Conservation (phyloP, 2,797 vertebrate genomes). For the Menidia menidia region DNA sequence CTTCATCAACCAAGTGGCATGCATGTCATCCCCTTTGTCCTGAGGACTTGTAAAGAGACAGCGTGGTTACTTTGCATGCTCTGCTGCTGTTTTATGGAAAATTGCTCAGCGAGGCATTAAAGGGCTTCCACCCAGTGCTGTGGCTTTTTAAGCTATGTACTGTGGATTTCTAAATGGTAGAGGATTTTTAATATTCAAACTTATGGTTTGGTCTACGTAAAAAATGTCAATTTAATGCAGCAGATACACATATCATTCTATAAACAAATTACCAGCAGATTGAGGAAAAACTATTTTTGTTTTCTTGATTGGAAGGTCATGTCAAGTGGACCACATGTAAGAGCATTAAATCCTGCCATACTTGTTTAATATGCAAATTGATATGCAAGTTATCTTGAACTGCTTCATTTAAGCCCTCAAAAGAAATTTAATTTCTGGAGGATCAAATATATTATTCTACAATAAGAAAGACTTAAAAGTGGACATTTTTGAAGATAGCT, state of each 20-base stretch:
- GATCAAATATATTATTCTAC: not conserved
- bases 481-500: not conserved
- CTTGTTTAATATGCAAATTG: not conserved
- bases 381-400: not conserved
- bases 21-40: conserved; percentile 48
- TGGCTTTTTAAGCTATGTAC: conserved; percentile 53
- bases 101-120: conserved; percentile 65
- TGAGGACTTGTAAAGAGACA: conserved; percentile 60
- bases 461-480: not conserved
- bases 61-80: conserved; percentile 66
- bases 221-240: conserved; percentile 34
- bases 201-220: conserved; percentile 39
- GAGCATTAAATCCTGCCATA: no score
- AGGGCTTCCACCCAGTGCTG: conserved; percentile 46
- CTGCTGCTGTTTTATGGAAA: conserved; percentile 66
- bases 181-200: conserved; percentile 63
- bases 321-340: not conserved
- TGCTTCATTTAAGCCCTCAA: not conserved
- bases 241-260: conserved; percentile 26
- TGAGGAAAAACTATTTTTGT: conserved; percentile 11
- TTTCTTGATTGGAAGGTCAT: not conserved
- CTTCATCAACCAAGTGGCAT: conserved; percentile 32
- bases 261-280: conserved; percentile 30
- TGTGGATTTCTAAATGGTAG: conserved; percentile 60
- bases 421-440: not conserved